Percentiles rank a stretch among this genome's conserved stretches.
phyloP scores from a whole-genome alignment of 2,797 vertebrate species.

The Tamandua tetradactyla region DNA sequence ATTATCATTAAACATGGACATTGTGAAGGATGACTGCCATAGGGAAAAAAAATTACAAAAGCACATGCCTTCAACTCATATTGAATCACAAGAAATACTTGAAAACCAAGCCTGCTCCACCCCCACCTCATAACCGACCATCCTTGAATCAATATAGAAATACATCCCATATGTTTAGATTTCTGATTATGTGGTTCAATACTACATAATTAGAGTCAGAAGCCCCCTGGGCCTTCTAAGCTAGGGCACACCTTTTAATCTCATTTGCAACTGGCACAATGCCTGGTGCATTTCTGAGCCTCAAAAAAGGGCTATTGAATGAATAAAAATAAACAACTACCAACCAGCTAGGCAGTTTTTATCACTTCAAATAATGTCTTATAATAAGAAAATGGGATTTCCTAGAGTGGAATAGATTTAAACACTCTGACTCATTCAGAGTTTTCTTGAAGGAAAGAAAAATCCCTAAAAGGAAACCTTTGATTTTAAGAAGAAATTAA shows the following conservation, averaged over 20 bases:
- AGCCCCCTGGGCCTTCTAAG: neutral
- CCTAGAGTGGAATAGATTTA: conserved; percentile 51
- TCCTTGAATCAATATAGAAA: neutral
- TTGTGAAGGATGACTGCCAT: neutral
- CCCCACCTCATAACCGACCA: neutral
- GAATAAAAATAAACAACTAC: conserved; percentile 44
- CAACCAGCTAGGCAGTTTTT: neutral
- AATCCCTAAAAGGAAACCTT: conserved; percentile 57
- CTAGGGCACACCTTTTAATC: neutral
- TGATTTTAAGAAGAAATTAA: conserved; percentile 68
- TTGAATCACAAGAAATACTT: neutral
- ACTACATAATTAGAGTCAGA: neutral
- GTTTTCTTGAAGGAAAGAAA: conserved; percentile 19
- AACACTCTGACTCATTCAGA: conserved; percentile 39
- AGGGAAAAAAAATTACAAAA: neutral
- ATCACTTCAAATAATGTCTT: neutral
- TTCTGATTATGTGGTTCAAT: neutral
- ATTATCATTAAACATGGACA: neutral
- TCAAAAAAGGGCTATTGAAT: conserved; percentile 18
- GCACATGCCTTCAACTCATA: neutral
- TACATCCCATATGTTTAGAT: neutral
- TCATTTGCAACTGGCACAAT: neutral
- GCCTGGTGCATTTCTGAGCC: neutral
- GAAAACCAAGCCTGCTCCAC: neutral
- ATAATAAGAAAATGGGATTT: conserved; percentile 42